Base-by-base conservation (phyloP, 23 tunicate species). In the Clavelina lepadiformis region DNA sequence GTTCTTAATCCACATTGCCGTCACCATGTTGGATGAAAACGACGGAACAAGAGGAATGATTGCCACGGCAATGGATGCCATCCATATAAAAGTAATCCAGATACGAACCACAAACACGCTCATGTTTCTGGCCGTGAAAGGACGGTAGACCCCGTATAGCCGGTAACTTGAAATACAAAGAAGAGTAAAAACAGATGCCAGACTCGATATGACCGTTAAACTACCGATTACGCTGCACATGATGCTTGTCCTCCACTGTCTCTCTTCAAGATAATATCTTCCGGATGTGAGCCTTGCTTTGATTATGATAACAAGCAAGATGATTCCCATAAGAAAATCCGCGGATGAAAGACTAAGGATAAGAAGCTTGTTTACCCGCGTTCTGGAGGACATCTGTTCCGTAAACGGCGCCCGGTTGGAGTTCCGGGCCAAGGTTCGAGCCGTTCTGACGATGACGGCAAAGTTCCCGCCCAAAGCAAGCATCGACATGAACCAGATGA, bases 251-350 rank as follows among this genome's bases (percentile, higher is more conserved):
- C 86, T 80, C 86, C 86, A 80, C 1, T 3, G 7, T 61, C 37
- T 61, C 28, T 80, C 86, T 6, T 11, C 6, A 18, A 34, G 24
- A 36, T 78, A 71, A 35, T 80, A 80, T 4, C 31, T 32, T 23
- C 86, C 86, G 7, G 86, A 80, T 3, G 63, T 51, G 28, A 35
- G 33, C 0, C 31, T 60, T 7, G 86, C 60, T 35, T 71, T 71
- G 23, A 41, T 28, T 18, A 45, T 78, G 18, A 80, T 37, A 5
- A 80, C 26, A 30, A 80, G 22, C 35, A 80, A 31, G 4, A 63
- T 56, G 13, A 80, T 51, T 8, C 86, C 86, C 86, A 80, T 80
- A 3, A 80, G 49, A 11, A 71, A 71, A 71, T 80, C 86, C 5
- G 86, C 38, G 19, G 63, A 22, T 0, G 78, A 78, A 25, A 80